A percentile compares a stretch with the other conserved stretches of the same genome.
phyloP scores from a whole-genome alignment of 2,113 vertebrate species.

The Chloropsis cyanopogon region DNA sequence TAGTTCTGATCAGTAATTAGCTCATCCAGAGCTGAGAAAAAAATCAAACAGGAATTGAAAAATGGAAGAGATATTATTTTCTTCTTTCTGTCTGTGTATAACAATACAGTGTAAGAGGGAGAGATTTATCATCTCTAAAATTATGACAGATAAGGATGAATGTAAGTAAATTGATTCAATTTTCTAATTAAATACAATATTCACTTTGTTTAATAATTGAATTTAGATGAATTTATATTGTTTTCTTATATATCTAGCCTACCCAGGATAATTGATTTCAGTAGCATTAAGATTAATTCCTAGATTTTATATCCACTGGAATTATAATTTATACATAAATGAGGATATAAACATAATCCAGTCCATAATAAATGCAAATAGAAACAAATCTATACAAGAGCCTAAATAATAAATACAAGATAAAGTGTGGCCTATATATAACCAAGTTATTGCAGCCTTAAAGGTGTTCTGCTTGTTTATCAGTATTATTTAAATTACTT shows the following conservation, averaged over 20 bases:
- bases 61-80: background rate
- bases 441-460: background rate
- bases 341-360: background rate
- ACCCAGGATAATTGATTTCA: slow-evolving; percentile 5
- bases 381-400: background rate
- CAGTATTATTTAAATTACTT: background rate
- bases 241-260: slow-evolving; percentile 4
- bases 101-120: background rate
- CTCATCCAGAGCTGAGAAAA: background rate
- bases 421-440: background rate
- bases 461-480: background rate
- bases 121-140: background rate
- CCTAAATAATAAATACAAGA: background rate
- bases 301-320: background rate
- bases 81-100: background rate
- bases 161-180: slow-evolving; percentile 4
- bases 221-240: slow-evolving; percentile 30
- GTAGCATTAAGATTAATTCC: background rate
- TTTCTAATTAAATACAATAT: slow-evolving; percentile 39
- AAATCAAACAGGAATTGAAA: background rate
- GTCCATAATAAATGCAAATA: background rate
- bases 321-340: background rate
- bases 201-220: background rate
- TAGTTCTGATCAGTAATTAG: background rate
- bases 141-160: slow-evolving; percentile 3